Base-by-base conservation (phyloP, 2,888 invertebrate genomes). In the Petrolisthes manimaculis region DNA sequence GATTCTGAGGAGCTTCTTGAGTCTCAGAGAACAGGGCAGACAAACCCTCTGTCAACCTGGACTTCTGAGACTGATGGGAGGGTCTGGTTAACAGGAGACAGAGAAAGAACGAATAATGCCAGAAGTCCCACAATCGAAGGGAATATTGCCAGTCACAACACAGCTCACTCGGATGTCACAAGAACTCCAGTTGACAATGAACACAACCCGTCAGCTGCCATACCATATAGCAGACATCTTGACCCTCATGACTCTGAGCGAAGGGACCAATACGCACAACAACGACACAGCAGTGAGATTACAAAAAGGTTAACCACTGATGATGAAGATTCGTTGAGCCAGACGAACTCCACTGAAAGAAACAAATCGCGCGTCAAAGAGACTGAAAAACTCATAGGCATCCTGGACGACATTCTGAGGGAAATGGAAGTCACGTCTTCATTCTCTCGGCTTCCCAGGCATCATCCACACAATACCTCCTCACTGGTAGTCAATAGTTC, bases 321-420 rank as follows among this genome's bases (percentile, higher is more conserved):
- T 18, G 67, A 37, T 21, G 67, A 24, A 9, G 81, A 67, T 5
- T 71, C 37, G 74, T 24, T 53, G 4, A 14, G 18, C 56, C n/a
- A 9, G 4, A 80, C 71, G 14, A 6, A 9, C 9, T n/a, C 83
- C n/a, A 84, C 83, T 2, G 84, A 80, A 61, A 75, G 54, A 3
- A 83, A 88, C 74, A 69, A 54, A 24, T 82, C 74, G 5, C 88
- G 88, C 4, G 24, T 84, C 6, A 84, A 54, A 80, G 88, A 84
- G 53, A 84, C 78, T 21, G 88, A 88, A 74, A 88, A 84, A 37
- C 75, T 88, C 5, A 77, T 88, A 4, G 79, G 71, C 21, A 88
- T 88, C 14, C 74, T 88, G n/a, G 88, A 88, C n/a, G 88, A 88
- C 56, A 80, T 88, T 24, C 37, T 88, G 18, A 84, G 75, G 61